These are phyloP conservation scores for Ailuropoda melanoleuca DNA, from an alignment of 2,113 vertebrate genomes.

Conservation along the genomic window DNA sequence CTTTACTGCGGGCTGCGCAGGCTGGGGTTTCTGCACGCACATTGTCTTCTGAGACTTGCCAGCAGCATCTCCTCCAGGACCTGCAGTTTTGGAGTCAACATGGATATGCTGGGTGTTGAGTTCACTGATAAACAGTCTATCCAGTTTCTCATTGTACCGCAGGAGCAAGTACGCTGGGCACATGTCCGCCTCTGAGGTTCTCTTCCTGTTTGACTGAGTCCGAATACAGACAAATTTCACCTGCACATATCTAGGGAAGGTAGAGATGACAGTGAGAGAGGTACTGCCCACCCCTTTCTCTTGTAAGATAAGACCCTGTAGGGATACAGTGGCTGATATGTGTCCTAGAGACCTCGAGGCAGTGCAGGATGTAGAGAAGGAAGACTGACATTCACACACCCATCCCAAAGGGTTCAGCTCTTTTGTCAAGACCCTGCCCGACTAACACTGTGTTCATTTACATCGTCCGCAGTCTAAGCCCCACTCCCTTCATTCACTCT, in stretches of 20 bases:
- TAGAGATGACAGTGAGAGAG: conserved; percentile 54
- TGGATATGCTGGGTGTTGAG: conserved; percentile 76
- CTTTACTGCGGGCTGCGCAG: fast-evolving
- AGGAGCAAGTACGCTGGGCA: conserved; percentile 81
- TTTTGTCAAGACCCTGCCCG: background rate
- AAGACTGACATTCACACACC: background rate
- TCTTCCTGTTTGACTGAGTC: conserved; percentile 70
- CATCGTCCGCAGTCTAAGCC: background rate
- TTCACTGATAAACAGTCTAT: conserved; percentile 77
- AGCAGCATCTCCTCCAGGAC: background rate
- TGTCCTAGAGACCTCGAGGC: background rate
- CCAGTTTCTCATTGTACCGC: conserved; percentile 73
- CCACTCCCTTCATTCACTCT: background rate
- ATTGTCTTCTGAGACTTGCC: background rate
- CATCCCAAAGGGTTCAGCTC: background rate
- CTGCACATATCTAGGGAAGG: conserved; percentile 77
- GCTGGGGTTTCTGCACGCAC: background rate
- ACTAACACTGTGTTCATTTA: background rate
- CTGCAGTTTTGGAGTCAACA: background rate
- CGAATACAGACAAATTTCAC: conserved; percentile 81
- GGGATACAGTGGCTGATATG: background rate
- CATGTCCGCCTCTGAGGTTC: background rate
- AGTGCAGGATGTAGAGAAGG: background rate
- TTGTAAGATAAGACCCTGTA: background rate
- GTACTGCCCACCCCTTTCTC: background rate